Conservation (phyloP, 2,113 vertebrate species). For the Phrynocephalus versicolor region DNA sequence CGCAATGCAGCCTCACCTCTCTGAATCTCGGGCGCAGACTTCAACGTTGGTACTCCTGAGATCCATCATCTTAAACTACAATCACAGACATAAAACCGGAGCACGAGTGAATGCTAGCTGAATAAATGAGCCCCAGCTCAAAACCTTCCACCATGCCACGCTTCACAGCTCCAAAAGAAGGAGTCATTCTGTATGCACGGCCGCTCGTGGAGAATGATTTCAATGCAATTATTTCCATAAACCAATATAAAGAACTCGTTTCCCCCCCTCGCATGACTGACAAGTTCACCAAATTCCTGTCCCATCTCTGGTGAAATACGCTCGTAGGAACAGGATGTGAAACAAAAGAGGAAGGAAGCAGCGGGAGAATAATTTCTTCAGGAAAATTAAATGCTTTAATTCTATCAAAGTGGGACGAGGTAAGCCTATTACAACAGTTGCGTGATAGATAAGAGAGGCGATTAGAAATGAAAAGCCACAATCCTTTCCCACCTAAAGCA, state of each 20-base stretch:
- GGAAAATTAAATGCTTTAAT: neutral
- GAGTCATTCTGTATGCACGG: slow-evolving; percentile 7
- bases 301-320: no score
- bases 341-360: neutral
- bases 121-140: neutral
- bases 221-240: slow-evolving; percentile 19
- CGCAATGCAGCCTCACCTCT: neutral
- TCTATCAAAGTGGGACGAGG: neutral
- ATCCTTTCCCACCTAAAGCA: neutral
- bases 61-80: neutral
- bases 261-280: neutral
- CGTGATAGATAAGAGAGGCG: neutral
- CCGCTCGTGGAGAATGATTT: neutral
- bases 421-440: neutral
- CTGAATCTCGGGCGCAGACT: neutral
- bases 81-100: neutral
- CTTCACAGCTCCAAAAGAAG: slow-evolving; percentile 28
- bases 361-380: neutral
- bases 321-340: neutral
- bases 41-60: neutral
- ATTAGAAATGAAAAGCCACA: neutral
- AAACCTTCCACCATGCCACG: slow-evolving; percentile 14
- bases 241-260: neutral
- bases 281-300: slow-evolving; percentile 11
- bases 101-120: neutral